Percentiles rank a stretch among this genome's conserved stretches.
Evolutionary conservation across 2,113 vertebrate species (phyloP).

Genomic region (Scortum barcoo): DNA sequence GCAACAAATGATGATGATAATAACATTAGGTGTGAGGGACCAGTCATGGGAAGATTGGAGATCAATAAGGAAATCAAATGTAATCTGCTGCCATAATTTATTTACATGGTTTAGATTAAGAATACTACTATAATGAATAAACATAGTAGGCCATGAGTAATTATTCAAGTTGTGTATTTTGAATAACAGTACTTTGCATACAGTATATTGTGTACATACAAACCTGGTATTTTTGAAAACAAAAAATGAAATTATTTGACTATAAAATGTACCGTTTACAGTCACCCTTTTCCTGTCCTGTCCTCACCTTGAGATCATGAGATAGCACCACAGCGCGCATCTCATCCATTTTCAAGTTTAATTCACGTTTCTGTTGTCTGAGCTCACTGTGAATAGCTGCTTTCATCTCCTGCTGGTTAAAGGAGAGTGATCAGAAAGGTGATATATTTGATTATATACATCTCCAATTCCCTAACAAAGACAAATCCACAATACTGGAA

Average conservation of each 20-base stretch:
- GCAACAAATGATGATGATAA: not conserved
- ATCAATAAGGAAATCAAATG: not conserved
- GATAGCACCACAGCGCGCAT: slow-evolving; percentile 78
- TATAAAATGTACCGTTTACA: not conserved
- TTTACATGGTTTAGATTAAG: not conserved
- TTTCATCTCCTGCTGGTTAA: slow-evolving; percentile 82
- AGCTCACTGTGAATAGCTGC: slow-evolving; percentile 81
- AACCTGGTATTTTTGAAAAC: not conserved
- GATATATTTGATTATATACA: not conserved
- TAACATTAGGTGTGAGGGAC: not conserved
- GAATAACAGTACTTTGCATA: not conserved
- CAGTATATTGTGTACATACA: not conserved
- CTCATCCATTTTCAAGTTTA: slow-evolving; percentile 80
- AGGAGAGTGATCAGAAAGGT: not conserved
- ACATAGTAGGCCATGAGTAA: not conserved
- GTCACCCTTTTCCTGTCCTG: not conserved
- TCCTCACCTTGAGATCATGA: slow-evolving; percentile 84
- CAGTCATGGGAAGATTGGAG: not conserved
- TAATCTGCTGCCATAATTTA: not conserved
- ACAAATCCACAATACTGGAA: not conserved
- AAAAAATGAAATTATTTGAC: not conserved
- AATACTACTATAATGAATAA: not conserved
- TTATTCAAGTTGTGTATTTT: not conserved
- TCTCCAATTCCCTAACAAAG: too few species aligned
- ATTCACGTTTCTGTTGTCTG: slow-evolving; percentile 79